phyloP scores from a whole-genome alignment of 2,113 vertebrate genomes.

The Isurus oxyrinchus region DNA sequence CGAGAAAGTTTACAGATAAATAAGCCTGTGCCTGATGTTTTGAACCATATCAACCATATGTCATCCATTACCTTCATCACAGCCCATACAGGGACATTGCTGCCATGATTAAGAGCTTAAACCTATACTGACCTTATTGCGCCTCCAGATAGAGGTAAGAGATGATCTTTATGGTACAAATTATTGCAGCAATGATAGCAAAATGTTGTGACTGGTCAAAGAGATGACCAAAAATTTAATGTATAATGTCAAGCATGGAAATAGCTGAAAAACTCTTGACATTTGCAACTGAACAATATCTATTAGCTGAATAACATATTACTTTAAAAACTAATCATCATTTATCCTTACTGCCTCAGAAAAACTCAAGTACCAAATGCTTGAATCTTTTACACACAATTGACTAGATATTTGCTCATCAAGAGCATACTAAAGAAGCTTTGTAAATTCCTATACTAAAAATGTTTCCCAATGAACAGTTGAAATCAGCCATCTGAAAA shows the following conservation, averaged over 20 bases:
- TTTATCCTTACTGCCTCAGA: background rate
- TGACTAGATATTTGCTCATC: background rate
- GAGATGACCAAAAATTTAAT: background rate
- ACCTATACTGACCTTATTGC: background rate
- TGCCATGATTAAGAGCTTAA: conserved; percentile 28
- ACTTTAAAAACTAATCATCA: background rate
- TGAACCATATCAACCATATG: background rate
- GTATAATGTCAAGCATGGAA: background rate
- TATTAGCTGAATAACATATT: background rate
- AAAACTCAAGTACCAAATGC: background rate
- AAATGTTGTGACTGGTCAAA: conserved; percentile 6
- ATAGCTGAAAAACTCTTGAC: background rate
- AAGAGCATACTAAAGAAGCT: background rate
- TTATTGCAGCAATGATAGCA: conserved; percentile 21
- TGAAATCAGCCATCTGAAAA: background rate
- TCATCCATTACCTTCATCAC: background rate
- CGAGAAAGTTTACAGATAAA: conserved; percentile 25
- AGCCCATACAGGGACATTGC: background rate
- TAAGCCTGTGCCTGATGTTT: conserved; percentile 2
- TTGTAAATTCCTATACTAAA: background rate
- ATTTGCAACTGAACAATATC: background rate
- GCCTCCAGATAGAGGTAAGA: background rate
- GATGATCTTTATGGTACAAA: background rate
- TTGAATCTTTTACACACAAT: background rate
- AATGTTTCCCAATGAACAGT: background rate